These are phyloP conservation scores for Eulemur albifrons DNA, from an alignment of 2,797 vertebrate species.

Conservation along the genomic window DNA sequence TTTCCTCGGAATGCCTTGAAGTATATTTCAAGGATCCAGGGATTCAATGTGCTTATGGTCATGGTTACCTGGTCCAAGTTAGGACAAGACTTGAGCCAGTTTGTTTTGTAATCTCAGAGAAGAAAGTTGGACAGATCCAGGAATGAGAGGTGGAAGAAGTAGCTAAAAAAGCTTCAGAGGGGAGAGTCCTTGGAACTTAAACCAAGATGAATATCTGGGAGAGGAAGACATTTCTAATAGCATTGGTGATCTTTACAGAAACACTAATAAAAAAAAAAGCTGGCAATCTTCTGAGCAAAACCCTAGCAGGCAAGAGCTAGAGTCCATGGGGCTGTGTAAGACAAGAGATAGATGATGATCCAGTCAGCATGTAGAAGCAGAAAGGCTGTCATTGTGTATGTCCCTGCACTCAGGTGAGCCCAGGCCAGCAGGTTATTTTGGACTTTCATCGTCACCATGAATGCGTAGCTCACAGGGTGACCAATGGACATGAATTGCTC, in stretches of 20 bases:
- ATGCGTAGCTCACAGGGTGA: not conserved
- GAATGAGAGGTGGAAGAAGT: not conserved
- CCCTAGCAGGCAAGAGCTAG: not conserved
- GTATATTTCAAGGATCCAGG: not conserved
- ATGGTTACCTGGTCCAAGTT: not conserved
- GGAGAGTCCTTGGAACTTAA: not conserved
- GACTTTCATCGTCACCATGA: not conserved
- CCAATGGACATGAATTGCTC: not conserved
- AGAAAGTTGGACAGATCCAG: not conserved
- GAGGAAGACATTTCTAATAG: not conserved
- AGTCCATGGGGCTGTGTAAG: not conserved
- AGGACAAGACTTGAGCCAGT: not conserved
- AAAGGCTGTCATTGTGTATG: not conserved
- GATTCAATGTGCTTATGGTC: not conserved
- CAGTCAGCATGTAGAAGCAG: not conserved
- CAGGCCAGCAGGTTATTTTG: not conserved
- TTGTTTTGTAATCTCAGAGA: not conserved
- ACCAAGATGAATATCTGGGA: not conserved
- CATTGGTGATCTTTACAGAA: not conserved
- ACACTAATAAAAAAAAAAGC: not conserved
- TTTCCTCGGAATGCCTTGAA: not conserved
- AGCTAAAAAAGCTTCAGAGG: not conserved
- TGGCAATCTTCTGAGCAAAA: not conserved
- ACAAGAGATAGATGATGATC: not conserved
- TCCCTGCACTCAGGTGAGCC: not conserved